Conservation (phyloP, 2,797 vertebrate species). For the Spinibarbus caldwelli region DNA sequence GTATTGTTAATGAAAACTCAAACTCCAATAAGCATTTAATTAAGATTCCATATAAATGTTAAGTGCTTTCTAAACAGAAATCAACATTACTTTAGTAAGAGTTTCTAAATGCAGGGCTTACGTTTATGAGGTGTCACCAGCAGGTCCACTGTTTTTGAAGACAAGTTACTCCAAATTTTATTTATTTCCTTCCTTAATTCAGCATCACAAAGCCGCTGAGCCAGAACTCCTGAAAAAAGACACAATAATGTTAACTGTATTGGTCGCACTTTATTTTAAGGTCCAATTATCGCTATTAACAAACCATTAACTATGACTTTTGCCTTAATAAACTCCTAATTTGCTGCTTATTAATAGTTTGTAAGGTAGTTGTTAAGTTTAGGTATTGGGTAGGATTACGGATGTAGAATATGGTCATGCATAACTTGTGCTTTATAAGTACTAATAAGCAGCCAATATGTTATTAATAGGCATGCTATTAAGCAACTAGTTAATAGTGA, state of each 20-base stretch:
- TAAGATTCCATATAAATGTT: not conserved
- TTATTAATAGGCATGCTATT: too few relatives aligned
- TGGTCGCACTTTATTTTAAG: not conserved
- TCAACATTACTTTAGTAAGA: not conserved
- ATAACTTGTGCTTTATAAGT: not conserved
- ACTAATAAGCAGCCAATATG: not conserved
- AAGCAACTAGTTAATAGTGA: not conserved
- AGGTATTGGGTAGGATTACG: not conserved
- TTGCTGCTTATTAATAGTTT: not conserved
- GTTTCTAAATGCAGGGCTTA: conserved; percentile 70
- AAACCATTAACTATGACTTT: not conserved
- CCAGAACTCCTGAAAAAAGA: conserved; percentile 80
- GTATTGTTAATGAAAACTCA: not conserved
- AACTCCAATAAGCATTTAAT: conserved; percentile 20
- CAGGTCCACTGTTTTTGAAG: conserved; percentile 90
- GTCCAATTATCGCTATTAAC: not conserved
- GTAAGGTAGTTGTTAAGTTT: not conserved
- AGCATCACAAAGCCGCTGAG: conserved; percentile 88
- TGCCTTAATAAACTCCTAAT: not conserved
- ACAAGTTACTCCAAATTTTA: conserved; percentile 92
- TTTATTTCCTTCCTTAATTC: conserved; percentile 91
- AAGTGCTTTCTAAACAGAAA: conserved; percentile 6
- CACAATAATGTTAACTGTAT: not conserved
- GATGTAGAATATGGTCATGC: not conserved
- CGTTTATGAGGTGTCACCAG: conserved; percentile 96